Evolutionary conservation across 2,888 invertebrate genomes (phyloP).

Genomic region (Epirrita christyi): DNA sequence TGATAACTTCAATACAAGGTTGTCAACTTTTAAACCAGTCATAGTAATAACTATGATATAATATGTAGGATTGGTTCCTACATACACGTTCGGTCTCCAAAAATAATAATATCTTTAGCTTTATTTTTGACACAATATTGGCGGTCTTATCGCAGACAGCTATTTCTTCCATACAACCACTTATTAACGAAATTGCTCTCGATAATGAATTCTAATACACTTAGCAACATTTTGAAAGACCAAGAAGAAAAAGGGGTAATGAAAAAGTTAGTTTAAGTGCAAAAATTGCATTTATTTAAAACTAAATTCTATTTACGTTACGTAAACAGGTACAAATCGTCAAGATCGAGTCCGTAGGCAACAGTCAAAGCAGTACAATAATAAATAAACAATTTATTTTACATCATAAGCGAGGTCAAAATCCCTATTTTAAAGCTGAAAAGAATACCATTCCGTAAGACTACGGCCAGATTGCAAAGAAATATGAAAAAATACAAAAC

Average conservation of each 20-base stretch:
- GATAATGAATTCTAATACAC: no score
- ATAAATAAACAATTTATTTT: constrained; percentile 65
- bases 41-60: no score
- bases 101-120: no score
- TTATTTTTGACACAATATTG: no score
- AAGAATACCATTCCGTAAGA: constrained; percentile 43
- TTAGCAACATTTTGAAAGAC: no score
- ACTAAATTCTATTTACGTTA: constrained; percentile 74
- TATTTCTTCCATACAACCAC: no score
- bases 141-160: no score
- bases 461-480: constrained; percentile 50
- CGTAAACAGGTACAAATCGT: constrained; percentile 78
- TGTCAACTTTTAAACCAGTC: no score
- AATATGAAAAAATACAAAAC: constrained; percentile 29
- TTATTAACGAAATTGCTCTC: no score
- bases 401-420: constrained; percentile 58
- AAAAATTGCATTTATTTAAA: constrained; percentile 77
- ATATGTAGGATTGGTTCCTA: no score
- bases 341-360: constrained; percentile 81
- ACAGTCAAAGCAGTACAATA: constrained; percentile 76
- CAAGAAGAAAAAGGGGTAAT: constrained; percentile 1
- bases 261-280: constrained; percentile 43
- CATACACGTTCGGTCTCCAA: no score
- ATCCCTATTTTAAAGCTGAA: constrained; percentile 54
- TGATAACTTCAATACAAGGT: no score